phyloP scores from a whole-genome alignment of 1,140 invertebrate genomes.

The Diachasmimorpha longicaudata region DNA sequence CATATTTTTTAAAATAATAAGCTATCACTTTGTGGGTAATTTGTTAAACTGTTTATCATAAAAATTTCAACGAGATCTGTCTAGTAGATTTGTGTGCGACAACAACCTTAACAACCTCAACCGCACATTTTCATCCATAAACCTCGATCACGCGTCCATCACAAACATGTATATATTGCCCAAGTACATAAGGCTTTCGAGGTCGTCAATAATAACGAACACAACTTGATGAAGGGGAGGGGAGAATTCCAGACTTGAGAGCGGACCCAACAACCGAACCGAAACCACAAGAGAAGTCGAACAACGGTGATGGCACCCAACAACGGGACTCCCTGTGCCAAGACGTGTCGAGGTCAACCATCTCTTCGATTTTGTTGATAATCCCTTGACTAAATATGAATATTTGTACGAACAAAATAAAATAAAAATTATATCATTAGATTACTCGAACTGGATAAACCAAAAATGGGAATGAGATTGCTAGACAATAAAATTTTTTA shows the following conservation, averaged over 20 bases:
- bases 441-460: too few species aligned
- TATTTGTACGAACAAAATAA: not conserved
- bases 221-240: not conserved
- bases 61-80: too few species aligned
- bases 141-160: not conserved
- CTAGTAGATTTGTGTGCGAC: too few species aligned
- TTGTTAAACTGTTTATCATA: too few species aligned
- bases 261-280: constrained; percentile 5
- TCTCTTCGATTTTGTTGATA: not conserved
- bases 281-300: constrained; percentile 8
- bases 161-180: not conserved
- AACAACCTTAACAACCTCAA: too few species aligned
- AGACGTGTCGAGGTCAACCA: not conserved
- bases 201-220: constrained; percentile 21
- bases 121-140: not conserved
- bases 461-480: too few species aligned
- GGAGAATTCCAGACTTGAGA: constrained; percentile 1
- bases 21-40: too few species aligned
- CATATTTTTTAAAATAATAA: too few species aligned
- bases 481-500: too few species aligned
- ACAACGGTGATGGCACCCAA: constrained; percentile 1
- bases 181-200: constrained; percentile 5
- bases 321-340: constrained; percentile 16
- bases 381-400: not conserved
- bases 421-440: too few species aligned